Conservation (phyloP, 2,888 invertebrate species). For the Chrysolina oricalcia region DNA sequence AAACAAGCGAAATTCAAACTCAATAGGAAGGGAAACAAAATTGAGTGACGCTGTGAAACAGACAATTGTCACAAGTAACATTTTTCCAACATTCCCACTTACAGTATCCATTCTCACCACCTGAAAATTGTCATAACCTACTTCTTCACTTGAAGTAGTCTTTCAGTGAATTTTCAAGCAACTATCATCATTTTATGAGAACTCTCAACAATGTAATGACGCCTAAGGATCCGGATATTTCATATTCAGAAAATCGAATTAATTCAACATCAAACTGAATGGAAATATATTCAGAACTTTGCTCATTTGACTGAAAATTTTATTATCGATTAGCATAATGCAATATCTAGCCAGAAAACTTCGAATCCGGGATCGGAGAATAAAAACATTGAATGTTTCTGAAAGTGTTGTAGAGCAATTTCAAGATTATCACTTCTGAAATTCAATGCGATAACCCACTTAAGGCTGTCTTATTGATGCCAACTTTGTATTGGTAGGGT, state of each 20-base stretch:
- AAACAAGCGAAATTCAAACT: no score
- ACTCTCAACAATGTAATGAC: no score
- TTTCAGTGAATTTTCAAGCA: no score
- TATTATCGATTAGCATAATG: neutral
- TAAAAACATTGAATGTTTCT: slow-evolving; percentile 4
- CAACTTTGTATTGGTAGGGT: neutral
- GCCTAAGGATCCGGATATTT: neutral
- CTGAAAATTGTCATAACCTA: no score
- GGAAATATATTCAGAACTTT: slow-evolving; percentile 6
- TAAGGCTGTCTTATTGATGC: neutral
- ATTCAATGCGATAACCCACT: neutral
- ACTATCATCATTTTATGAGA: no score
- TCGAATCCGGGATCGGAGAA: neutral
- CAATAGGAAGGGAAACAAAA: no score
- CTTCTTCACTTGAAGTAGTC: no score
- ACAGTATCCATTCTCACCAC: no score
- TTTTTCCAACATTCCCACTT: no score
- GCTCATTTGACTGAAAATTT: slow-evolving; percentile 1
- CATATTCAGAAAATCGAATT: neutral
- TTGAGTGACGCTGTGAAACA: no score
- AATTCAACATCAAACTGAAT: neutral
- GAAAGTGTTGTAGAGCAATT: neutral
- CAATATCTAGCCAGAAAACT: neutral
- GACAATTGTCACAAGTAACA: no score
- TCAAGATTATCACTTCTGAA: neutral